Conservation (phyloP, 2,888 invertebrate genomes). For the Augiades crinisus region DNA sequence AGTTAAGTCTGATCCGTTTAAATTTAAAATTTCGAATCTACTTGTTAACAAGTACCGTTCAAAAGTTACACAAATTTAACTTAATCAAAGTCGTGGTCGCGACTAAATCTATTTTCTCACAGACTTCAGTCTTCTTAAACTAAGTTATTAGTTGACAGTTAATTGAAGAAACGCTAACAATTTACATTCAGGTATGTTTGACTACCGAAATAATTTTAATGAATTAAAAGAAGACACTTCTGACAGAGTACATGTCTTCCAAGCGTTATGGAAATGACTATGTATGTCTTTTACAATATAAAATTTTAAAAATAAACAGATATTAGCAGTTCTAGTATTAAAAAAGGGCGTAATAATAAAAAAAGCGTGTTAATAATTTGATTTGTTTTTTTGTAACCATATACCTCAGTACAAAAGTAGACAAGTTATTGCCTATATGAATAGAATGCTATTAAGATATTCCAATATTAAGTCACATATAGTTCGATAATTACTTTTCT, state of each 20-base stretch:
- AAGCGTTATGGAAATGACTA: neutral
- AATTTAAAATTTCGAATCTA: constrained; percentile 51
- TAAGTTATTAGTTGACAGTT: constrained; percentile 60
- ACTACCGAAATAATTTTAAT: constrained; percentile 37
- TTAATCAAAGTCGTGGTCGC: constrained; percentile 69
- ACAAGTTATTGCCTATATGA: no score
- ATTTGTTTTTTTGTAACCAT: no score
- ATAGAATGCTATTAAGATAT: no score
- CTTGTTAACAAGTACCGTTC: constrained; percentile 58
- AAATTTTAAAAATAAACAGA: no score
- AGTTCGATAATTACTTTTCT: no score
- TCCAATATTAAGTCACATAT: no score
- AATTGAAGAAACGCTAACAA: constrained; percentile 53
- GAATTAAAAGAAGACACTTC: neutral
- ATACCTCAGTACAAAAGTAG: no score
- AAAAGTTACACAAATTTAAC: constrained; percentile 68
- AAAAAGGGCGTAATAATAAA: no score
- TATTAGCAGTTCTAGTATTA: no score
- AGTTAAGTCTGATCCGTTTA: constrained; percentile 41
- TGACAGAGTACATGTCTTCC: neutral
- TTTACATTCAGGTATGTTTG: constrained; percentile 57
- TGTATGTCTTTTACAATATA: no score
- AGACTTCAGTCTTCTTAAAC: constrained; percentile 64
- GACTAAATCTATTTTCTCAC: constrained; percentile 66
- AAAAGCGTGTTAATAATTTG: no score